phyloP scores from a whole-genome alignment of 2,797 vertebrate species.

The Fistularia tabacaria region DNA sequence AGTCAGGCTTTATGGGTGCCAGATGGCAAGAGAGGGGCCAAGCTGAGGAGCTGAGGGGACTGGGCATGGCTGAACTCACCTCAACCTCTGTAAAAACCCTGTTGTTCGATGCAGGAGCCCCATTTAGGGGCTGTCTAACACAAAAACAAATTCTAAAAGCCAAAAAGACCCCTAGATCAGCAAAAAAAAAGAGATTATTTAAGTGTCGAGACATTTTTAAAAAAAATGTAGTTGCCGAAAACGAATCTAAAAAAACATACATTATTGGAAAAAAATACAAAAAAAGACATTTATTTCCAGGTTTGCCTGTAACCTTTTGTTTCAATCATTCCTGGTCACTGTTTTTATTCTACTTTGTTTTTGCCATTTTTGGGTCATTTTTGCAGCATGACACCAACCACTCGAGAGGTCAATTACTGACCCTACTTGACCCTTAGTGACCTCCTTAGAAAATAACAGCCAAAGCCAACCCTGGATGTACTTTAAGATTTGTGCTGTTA shows the following conservation, averaged over 20 bases:
- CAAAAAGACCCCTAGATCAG: no score
- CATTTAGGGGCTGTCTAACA: conserved; percentile 72
- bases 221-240: no score
- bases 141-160: conserved; percentile 9
- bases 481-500: conserved; percentile 68
- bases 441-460: conserved; percentile 31
- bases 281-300: no score
- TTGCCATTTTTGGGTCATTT: no score
- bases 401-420: no score
- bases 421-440: conserved; percentile 39
- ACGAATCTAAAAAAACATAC: no score
- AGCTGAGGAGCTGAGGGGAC: no score
- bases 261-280: no score
- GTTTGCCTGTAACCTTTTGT: no score
- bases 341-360: background rate
- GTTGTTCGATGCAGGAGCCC: conserved; percentile 80
- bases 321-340: background rate
- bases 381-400: no score
- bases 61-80: conserved; percentile 68
- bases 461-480: conserved; percentile 44
- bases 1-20: conserved; percentile 82
- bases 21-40: conserved; percentile 80
- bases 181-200: no score
- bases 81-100: conserved; percentile 71
- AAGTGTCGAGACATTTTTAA: no score